phyloP scores from a whole-genome alignment of 2,888 invertebrate species.

The Pardosa pseudoannulata region DNA sequence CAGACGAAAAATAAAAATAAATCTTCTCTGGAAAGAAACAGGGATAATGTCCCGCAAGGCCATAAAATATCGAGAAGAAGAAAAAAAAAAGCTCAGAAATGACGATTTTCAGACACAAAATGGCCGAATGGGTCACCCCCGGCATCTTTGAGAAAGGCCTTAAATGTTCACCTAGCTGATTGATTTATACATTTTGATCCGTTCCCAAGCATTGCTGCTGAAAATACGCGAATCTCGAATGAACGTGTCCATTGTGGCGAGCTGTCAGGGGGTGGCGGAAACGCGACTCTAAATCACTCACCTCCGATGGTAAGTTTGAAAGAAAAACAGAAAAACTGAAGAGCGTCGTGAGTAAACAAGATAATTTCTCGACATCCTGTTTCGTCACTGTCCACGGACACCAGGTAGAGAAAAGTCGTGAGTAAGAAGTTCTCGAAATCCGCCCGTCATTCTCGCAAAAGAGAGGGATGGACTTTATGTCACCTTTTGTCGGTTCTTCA shows the following conservation, averaged over 20 bases:
- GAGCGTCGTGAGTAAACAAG: constrained; percentile 42
- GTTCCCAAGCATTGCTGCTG: background rate
- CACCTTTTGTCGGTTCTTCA: too few relatives aligned
- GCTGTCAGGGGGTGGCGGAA: constrained; percentile 38
- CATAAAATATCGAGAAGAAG: too few relatives aligned
- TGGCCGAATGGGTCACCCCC: background rate
- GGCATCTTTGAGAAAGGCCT: background rate
- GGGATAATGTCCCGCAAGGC: too few relatives aligned
- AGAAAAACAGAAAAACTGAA: too few relatives aligned
- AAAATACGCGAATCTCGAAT: background rate
- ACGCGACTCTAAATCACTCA: constrained; percentile 61
- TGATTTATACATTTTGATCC: constrained; percentile 1
- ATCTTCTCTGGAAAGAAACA: too few relatives aligned
- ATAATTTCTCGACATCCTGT: constrained; percentile 33
- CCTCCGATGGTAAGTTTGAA: background rate
- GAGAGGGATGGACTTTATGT: too few relatives aligned
- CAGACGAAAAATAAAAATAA: too few relatives aligned
- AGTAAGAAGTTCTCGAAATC: constrained; percentile 36
- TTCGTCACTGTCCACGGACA: constrained; percentile 28
- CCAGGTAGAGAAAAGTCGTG: constrained; percentile 28
- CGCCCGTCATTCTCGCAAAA: constrained; percentile 34
- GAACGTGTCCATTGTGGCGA: background rate
- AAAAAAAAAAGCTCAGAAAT: too few relatives aligned
- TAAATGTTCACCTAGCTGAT: background rate
- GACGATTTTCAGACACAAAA: background rate